Base-by-base conservation (phyloP, 2,888 invertebrate species). In the Pristionchus exspectatus region DNA sequence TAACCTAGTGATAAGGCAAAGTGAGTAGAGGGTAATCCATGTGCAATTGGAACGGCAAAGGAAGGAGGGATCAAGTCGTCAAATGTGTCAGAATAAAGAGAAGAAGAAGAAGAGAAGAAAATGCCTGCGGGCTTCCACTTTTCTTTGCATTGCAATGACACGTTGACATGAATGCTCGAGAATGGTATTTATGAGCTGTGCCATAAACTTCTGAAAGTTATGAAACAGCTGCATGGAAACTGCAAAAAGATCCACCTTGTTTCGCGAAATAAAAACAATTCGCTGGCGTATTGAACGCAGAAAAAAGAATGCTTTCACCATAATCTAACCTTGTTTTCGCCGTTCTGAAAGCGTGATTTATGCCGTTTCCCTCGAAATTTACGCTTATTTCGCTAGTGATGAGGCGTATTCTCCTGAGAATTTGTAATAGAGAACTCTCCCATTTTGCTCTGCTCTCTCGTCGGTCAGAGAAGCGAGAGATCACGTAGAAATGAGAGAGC, bases 81-180 rank as follows among this genome's bases (percentile, higher is more conserved):
- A 72, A 72, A 72, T 16, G 72, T 72, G 72, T 72, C 72, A 77
- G 50, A 21, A 77, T 24, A 44, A 44, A 24, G 50, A 77, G 38
- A 14, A 74, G 16, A 74, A 33, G 38, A 38, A 74, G 10, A 50
- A 50, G 44, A 72, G 72, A 72, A 18, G 72, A 33, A 38, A 77
- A 77, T 12, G 44, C 18, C 77, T 77, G 44, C 77, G 4, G n/a
- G 18, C 72, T 33, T 24, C 69, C n/a, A 18, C 72, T 72, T 33
- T 72, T 72, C 72, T 12, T 33, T 72, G 72, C 30, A 72, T 72
- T 72, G 72, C 72, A 30, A 2, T 44, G 77, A 74, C 77, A n/a
- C 38, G 77, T 50, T 77, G 21, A 10, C 44, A 77, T 7, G 21
- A 7, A 2, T n/a, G 18, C 21, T 24, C 14, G 77, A 14, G 38